These are phyloP conservation scores for Platyura marginata DNA, from an alignment of 1,140 invertebrate genomes.

Conservation along the genomic window DNA sequence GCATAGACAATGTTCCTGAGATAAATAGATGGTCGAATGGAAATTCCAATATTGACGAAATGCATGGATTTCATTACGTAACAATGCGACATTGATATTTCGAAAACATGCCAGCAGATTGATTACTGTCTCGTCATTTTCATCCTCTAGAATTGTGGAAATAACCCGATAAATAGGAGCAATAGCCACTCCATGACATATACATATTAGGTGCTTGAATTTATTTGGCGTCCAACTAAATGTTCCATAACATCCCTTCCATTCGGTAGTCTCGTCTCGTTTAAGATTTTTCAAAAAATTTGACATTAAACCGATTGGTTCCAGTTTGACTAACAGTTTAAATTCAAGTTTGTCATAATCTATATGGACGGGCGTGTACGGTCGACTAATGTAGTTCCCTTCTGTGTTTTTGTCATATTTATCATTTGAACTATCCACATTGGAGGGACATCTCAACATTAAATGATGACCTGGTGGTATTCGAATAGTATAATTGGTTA, in stretches of 20 bases:
- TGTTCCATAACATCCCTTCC: constrained; percentile 17
- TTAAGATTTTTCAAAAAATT: constrained; percentile 6
- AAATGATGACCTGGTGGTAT: constrained; percentile 18
- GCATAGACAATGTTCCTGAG: background rate
- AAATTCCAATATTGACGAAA: constrained; percentile 20
- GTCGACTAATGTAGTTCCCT: constrained; percentile 6
- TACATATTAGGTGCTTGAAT: constrained; percentile 10
- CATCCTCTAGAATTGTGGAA: constrained; percentile 14
- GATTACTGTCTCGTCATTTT: constrained; percentile 17
- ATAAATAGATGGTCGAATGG: constrained; percentile 11
- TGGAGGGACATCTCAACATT: constrained; percentile 11
- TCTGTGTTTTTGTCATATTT: background rate
- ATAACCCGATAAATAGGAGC: constrained; percentile 16
- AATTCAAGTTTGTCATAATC: constrained; percentile 12
- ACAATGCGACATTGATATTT: constrained; percentile 14
- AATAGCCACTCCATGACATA: constrained; percentile 19
- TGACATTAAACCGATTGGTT: constrained; percentile 14
- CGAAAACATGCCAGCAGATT: constrained; percentile 13
- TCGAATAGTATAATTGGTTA: too few relatives aligned
- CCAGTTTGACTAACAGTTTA: constrained; percentile 17
- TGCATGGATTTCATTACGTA: constrained; percentile 12
- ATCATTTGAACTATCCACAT: constrained; percentile 3
- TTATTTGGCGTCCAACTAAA: constrained; percentile 7
- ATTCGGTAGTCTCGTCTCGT: constrained; percentile 11
- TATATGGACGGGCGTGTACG: constrained; percentile 19